Evolutionary conservation across 2,113 vertebrate genomes (phyloP), one percentile per base, ranked within the genome.

Genomic region (Actenoides lindsayi): DNA sequence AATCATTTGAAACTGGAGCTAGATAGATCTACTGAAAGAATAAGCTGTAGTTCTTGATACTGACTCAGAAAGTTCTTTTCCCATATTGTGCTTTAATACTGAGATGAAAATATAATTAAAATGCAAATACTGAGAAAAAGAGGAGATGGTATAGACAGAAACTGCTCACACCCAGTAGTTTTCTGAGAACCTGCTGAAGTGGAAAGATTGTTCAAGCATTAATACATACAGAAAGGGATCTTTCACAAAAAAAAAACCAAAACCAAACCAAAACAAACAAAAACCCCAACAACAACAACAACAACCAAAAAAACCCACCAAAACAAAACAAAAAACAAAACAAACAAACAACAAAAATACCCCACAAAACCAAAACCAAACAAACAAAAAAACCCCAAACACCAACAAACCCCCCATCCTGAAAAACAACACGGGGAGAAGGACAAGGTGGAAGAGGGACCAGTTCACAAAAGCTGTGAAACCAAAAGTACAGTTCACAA

Each of bases 401-500:
- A 63, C 8, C 14, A 70, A 60, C 13, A 56, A 83, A 83, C 17
- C 2, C 2, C 7, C 16, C 33, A 64, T 63, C 44, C 50, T 80
- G 60, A 87, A 94, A 92, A 91, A 92, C 35, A 70, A 19, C 20
- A 60, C 23, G 16, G 3, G 35, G 39, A 63, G 7, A 71, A 76
- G 19, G 28, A 59, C 41, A 56, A 87, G 44, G 41, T 84, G 48
- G 70, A 86, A 90, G 48, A 64, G 10, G 28, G n/a, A 60, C 65
- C 35, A 78, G 42, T 79, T 95, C 95, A 85, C 63, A 92, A 94
- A 87, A n/a, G 30, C 67, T 59, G 12, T 76, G 86, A 96, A 95
- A 95, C 73, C 79, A 90, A 96, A 90, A 92, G 23, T 23, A 59
- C 13, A 91, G 95, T 95, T 96, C 92, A 94, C 41, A 94, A 90